Evolutionary conservation across 2,888 invertebrate species (phyloP).

Genomic region (Drosophila prostipennis): DNA sequence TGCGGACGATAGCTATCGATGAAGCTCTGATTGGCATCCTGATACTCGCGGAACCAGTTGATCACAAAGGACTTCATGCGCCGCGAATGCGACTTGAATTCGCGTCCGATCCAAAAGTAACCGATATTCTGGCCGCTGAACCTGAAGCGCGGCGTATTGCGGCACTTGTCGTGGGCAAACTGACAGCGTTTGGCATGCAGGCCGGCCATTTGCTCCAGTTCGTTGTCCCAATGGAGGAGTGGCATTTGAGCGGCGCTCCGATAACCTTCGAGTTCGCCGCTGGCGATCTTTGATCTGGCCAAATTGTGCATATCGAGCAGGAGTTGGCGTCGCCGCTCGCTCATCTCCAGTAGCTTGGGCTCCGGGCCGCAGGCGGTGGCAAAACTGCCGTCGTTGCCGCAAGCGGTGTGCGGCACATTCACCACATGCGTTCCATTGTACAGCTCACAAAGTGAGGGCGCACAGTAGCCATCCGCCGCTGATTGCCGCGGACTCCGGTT

Average conservation of each 20-base stretch:
- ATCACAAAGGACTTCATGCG: conserved; percentile 81
- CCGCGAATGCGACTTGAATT: conserved; percentile 81
- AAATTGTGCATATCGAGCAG: conserved; percentile 82
- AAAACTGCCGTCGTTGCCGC: conserved; percentile 75
- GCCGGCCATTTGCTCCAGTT: conserved; percentile 79
- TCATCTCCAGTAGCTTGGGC: conserved; percentile 77
- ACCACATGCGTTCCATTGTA: conserved; percentile 80
- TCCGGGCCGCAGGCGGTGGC: conserved; percentile 65
- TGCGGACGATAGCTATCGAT: conserved; percentile 77
- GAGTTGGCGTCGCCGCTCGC: conserved; percentile 76
- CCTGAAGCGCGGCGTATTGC: conserved; percentile 77
- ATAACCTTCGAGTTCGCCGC: conserved; percentile 77
- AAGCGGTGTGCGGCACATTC: conserved; percentile 75
- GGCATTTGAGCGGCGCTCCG: conserved; percentile 80
- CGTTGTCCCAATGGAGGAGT: conserved; percentile 80
- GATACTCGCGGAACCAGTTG: conserved; percentile 81
- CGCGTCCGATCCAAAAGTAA: conserved; percentile 80
- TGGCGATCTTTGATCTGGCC: conserved; percentile 79
- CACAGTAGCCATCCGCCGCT: conserved; percentile 63
- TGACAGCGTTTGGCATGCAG: conserved; percentile 80
- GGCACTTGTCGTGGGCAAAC: conserved; percentile 81
- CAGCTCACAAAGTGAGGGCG: conserved; percentile 72
- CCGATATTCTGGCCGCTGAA: conserved; percentile 83
- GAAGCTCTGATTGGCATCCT: conserved; percentile 80
- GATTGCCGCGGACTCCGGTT: too few relatives aligned